Evolutionary conservation across 2,797 vertebrate genomes (phyloP).

Genomic region (Margarornis squamiger): DNA sequence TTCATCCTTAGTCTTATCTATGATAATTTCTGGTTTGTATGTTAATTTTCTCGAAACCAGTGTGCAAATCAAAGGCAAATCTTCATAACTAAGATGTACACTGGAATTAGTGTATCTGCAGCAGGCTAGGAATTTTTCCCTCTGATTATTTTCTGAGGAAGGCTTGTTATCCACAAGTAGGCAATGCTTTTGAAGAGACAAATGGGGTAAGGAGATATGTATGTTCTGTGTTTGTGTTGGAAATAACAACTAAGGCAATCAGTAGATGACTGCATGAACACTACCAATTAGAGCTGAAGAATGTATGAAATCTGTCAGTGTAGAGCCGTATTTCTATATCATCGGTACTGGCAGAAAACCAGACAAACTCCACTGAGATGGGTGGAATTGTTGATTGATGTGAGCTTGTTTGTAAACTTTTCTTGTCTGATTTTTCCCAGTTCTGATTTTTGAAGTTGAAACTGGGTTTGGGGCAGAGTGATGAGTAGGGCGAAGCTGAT

Average conservation of each 20-base stretch:
- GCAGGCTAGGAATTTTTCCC: neutral
- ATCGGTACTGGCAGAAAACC: neutral
- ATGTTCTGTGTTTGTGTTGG: neutral
- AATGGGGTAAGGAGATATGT: neutral
- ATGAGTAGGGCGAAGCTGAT: neutral
- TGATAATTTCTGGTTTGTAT: neutral
- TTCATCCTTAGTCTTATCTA: neutral
- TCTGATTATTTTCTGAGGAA: neutral
- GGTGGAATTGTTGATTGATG: neutral
- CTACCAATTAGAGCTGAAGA: neutral
- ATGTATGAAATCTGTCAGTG: neutral
- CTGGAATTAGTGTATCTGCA: neutral
- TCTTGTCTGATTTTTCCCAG: neutral
- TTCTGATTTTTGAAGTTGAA: neutral
- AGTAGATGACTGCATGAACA: neutral
- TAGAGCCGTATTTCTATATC: neutral
- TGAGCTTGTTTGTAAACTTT: neutral
- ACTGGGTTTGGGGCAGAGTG: neutral
- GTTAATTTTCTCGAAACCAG: constrained; percentile 10
- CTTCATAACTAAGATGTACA: neutral
- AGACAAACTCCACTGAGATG: neutral
- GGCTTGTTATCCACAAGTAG: neutral
- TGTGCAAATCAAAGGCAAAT: constrained; percentile 3
- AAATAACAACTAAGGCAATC: neutral
- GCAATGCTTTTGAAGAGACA: neutral